These are phyloP conservation scores for Erebia ligea DNA, from an alignment of 2,888 invertebrate genomes.

Conservation along the genomic window DNA sequence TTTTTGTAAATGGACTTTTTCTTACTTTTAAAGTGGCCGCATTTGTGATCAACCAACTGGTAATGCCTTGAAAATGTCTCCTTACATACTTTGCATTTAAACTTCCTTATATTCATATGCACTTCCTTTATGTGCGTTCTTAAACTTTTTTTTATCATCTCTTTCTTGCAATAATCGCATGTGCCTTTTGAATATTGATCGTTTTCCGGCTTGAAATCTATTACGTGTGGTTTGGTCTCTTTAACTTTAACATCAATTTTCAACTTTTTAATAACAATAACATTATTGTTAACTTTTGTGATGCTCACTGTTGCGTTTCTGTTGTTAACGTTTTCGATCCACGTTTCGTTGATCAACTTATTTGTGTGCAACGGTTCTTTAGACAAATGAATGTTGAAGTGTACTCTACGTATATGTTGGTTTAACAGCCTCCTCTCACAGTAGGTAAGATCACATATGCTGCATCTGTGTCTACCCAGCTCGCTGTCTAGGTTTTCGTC, in stretches of 20 bases:
- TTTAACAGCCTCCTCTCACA: constrained; percentile 61
- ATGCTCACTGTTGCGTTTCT: constrained; percentile 60
- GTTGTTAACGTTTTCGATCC: constrained; percentile 60
- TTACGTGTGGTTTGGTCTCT: constrained; percentile 25
- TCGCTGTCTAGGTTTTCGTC: constrained; percentile 49
- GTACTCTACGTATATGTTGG: constrained; percentile 61
- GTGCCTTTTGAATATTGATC: constrained; percentile 57
- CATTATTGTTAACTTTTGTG: constrained; percentile 64
- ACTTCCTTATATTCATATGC: constrained; percentile 60
- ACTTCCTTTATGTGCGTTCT: constrained; percentile 61
- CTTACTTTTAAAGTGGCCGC: constrained; percentile 43
- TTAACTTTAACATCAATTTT: constrained; percentile 37
- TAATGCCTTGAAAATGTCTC: constrained; percentile 58
- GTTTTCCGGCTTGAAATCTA: constrained; percentile 43
- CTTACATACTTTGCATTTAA: constrained; percentile 55
- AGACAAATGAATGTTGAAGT: constrained; percentile 53
- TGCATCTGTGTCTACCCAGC: constrained; percentile 50
- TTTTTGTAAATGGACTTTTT: not conserved
- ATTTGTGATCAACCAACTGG: constrained; percentile 58
- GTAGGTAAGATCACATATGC: constrained; percentile 55
- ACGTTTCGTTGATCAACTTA: constrained; percentile 62
- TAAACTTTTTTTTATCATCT: constrained; percentile 71
- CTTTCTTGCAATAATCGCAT: constrained; percentile 69
- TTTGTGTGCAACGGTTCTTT: constrained; percentile 44
- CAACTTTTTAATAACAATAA: constrained; percentile 55